phyloP scores from a whole-genome alignment of 2,888 invertebrate genomes.

The Gymnoscelis rufifasciata region DNA sequence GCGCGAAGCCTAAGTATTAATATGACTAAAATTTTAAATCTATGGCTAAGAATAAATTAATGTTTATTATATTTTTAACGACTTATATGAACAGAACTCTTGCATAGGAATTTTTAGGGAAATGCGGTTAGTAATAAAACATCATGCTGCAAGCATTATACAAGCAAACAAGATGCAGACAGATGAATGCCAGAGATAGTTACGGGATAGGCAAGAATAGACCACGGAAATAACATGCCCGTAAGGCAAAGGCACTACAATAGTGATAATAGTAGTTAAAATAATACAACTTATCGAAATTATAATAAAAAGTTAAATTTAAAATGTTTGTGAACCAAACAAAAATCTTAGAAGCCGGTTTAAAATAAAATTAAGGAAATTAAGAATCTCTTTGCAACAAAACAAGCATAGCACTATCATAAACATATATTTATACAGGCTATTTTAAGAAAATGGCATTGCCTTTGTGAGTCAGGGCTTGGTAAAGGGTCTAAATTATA shows the following conservation, averaged over 20 bases:
- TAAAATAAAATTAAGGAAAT: too few relatives aligned
- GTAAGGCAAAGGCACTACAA: too few relatives aligned
- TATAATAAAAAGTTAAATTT: too few relatives aligned
- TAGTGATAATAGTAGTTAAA: too few relatives aligned
- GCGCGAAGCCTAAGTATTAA: too few relatives aligned
- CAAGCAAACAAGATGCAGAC: conserved; percentile 42
- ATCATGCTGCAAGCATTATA: conserved; percentile 27
- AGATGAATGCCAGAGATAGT: conserved; percentile 47
- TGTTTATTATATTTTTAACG: too few relatives aligned
- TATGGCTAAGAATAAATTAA: too few relatives aligned
- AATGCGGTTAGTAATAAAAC: conserved; percentile 34
- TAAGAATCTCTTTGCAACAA: neutral
- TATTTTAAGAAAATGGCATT: conserved; percentile 60
- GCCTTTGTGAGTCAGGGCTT: conserved; percentile 55
- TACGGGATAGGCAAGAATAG: conserved; percentile 35
- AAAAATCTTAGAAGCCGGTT: too few relatives aligned
- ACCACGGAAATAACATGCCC: conserved; percentile 28
- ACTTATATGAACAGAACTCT: too few relatives aligned
- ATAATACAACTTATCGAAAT: too few relatives aligned
- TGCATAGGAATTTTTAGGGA: conserved; percentile 26
- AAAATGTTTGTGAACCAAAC: too few relatives aligned
- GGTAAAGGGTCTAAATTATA: conserved; percentile 58
- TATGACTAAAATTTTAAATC: too few relatives aligned
- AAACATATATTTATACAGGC: conserved; percentile 22
- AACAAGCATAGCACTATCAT: conserved; percentile 3